Evolutionary conservation across 2,797 vertebrate species (phyloP), one percentile per base, ranked within the genome.

Genomic region (Sebastes elongatus): DNA sequence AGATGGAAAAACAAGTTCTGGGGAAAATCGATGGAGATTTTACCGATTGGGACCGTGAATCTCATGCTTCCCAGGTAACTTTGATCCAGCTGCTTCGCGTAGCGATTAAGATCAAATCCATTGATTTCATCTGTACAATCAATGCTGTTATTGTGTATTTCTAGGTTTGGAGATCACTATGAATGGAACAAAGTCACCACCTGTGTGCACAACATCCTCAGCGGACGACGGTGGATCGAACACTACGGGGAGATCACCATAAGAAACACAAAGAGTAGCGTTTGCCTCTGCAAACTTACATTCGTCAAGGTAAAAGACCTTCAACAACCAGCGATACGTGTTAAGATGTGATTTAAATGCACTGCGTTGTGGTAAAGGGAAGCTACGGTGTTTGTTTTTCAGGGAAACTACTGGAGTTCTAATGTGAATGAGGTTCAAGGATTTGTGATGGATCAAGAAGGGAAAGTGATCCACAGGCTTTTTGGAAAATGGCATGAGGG

Each of bases 1-100:
- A 97, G 99, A 94, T 99, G 98, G 99, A 99, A 99, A 96, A 99
- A 99, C 95, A 99, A 99, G 93, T 99, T 99, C 95, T 99, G 98
- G 98, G 99, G 99, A 1, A 99, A 99, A 94, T 99, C 99, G 0
- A 99, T 99, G 99, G 99, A 99, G 96, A 98, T 99, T 93, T 96
- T 99, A 63, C 99, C 99, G 10, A 95, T 99, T 18, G 99, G 99
- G 81, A 97, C 96, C 4, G 95, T 99, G 88, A 98, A 98, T 85
- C 97, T 99, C 75, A 96, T 92, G 88, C 95, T 99, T 91, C 98
- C 98, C 87, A 98, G 97, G 99, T 99, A 97, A 88, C 61, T 22
- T n/a, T 33, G 32, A 71, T 6, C 16, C 16, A 25, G 57, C 13
- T 55, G 10, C 46, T 46, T 60, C 23, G 11, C 18, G 1, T 61